A percentile compares a stretch with the other conserved stretches of the same genome.
Conservation (phyloP, 1,140 invertebrate species). For the Pygmarrhopalites habei region DNA sequence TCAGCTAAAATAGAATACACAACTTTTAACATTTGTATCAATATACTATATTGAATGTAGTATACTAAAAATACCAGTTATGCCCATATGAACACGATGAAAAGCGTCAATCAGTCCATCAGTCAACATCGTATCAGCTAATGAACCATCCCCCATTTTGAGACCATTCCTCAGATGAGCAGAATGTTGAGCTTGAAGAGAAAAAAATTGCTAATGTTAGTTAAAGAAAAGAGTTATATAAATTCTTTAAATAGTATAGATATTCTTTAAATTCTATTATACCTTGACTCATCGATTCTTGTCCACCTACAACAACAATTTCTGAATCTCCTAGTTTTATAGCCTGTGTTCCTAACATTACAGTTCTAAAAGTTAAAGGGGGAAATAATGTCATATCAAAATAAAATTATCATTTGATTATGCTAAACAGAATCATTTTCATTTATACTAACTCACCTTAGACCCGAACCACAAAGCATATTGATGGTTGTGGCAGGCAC, state of each 20-base stretch:
- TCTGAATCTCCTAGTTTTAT: constrained; percentile 62
- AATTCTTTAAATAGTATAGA: too few relatives aligned
- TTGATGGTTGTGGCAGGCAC: constrained; percentile 71
- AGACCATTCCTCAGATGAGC: constrained; percentile 57
- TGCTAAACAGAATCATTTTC: not conserved
- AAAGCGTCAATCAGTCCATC: constrained; percentile 80
- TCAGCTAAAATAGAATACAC: constrained; percentile 53
- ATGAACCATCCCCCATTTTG: constrained; percentile 60
- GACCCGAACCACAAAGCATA: constrained; percentile 79
- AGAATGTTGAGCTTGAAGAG: constrained; percentile 66
- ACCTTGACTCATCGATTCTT: constrained; percentile 82
- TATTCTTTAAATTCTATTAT: too few relatives aligned
- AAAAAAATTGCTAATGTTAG: too few relatives aligned
- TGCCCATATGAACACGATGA: constrained; percentile 70
- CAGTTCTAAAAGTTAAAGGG: constrained; percentile 58
- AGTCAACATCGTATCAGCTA: constrained; percentile 62
- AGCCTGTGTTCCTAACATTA: constrained; percentile 60
- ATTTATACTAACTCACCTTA: constrained; percentile 66
- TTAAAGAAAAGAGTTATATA: too few relatives aligned
- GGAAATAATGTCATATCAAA: too few relatives aligned
- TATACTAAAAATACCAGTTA: constrained; percentile 56
- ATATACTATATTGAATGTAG: not conserved
- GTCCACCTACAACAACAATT: constrained; percentile 71
- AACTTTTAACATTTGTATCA: not conserved
- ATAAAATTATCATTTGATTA: not conserved